Evolutionary conservation across 1,140 invertebrate genomes (phyloP).

Genomic region (Bactericera cockerelli): DNA sequence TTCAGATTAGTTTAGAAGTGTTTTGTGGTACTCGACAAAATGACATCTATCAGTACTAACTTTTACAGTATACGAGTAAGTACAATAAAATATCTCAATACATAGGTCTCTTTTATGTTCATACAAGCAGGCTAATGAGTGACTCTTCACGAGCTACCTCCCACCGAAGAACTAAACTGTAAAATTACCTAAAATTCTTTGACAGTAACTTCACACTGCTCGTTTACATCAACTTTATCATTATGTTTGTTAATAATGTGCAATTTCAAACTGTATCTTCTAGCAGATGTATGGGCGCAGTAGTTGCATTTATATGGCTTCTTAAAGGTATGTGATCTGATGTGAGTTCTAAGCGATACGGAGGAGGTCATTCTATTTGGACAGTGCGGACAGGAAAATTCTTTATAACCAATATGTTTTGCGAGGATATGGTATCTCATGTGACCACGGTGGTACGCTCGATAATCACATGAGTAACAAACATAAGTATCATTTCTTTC

Average conservation of each 20-base stretch:
- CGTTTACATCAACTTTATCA: neutral
- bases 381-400: constrained; percentile 4
- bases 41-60: no score
- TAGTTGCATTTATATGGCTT: constrained; percentile 2
- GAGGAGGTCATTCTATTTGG: neutral
- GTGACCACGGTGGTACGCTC: neutral
- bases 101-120: no score
- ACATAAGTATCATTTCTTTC: neutral
- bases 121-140: no score
- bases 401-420: neutral
- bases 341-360: neutral
- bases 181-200: no score
- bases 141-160: no score
- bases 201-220: no score
- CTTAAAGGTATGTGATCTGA: neutral
- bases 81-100: no score
- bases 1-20: no score
- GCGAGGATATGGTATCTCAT: constrained; percentile 2
- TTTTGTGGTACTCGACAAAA: no score
- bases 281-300: neutral
- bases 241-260: neutral
- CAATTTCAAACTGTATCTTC: constrained; percentile 7
- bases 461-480: constrained; percentile 6
- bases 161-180: no score
- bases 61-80: no score